These are phyloP conservation scores for Microcebus jonahi DNA, from an alignment of 2,113 vertebrate genomes.

Conservation along the genomic window DNA sequence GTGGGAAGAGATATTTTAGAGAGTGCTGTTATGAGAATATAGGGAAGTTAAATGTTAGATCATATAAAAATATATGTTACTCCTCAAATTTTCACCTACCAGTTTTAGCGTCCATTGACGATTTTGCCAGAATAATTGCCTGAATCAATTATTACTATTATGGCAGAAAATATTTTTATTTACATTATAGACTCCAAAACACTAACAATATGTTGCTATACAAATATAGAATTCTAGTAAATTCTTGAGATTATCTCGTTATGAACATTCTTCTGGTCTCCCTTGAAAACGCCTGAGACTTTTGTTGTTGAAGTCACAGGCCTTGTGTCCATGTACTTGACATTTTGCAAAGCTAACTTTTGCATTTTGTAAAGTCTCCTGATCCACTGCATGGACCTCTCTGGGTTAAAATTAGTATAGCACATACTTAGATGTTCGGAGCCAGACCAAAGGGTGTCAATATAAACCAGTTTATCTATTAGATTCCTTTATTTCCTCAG, in stretches of 20 bases:
- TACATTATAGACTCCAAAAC: neutral
- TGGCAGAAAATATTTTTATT: neutral
- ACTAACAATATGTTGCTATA: neutral
- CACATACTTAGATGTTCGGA: neutral
- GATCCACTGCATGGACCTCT: neutral
- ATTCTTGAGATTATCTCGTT: constrained; percentile 17
- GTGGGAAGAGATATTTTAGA: neutral
- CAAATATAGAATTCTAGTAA: neutral
- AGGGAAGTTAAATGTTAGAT: constrained; percentile 40
- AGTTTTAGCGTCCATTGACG: neutral
- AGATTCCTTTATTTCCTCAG: constrained; percentile 6
- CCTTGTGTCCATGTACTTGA: neutral
- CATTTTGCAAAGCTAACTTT: neutral
- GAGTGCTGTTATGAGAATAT: neutral
- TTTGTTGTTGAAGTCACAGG: neutral
- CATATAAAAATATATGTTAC: neutral
- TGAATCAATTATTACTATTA: neutral
- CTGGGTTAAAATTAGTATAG: neutral
- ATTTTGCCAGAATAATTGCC: constrained; percentile 7
- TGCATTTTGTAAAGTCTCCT: neutral
- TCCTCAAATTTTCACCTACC: constrained; percentile 24
- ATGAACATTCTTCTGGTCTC: neutral
- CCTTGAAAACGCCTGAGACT: neutral
- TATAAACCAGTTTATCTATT: constrained; percentile 4
- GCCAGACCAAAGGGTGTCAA: neutral